Base-by-base conservation (phyloP, 1,140 invertebrate species). In the Magallana ariakensis region DNA sequence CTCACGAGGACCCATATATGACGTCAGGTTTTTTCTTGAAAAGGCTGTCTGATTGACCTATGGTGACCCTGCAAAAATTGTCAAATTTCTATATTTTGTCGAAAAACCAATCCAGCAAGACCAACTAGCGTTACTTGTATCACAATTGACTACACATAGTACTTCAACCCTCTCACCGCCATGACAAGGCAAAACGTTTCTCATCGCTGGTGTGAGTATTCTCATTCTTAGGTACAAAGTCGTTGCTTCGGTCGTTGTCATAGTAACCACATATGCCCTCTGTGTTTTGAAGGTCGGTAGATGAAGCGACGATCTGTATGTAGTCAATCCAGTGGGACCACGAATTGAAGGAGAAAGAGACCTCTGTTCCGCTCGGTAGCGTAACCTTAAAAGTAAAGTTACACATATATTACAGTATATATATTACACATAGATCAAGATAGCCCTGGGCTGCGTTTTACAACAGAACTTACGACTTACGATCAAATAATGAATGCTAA, bases 1-100 rank as follows among this genome's bases (percentile, higher is more conserved):
- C 66, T 75, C 26, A 75, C 66, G 66, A 75, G 13, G 66, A 26
- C 8, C 66, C 66, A 75, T 75, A 75, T 15, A 75, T 75, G 66
- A 75, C 66, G 22, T 75, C 66, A 75, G 66, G 66, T 5, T 75
- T 75, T 75, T 75, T 75, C 66, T 75, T 75, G 9, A 75, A 75
- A 22, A 75, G 66, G 22, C 66, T 75, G 13, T 75, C 66, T 26
- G 66, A 26, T 26, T 5, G 2, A 26, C 66, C 66, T 11, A 75
- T 75, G 19, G 10, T 13, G 15, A 75, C 22, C 22, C 66, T 75
- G 33, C 33, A 46, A 13, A 19, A 70, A 70, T 33, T 13, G 11
- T 33, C 33, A 33, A 33, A 33, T 33, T 33, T 33, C n/a, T 33
- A 33, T 1, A 33, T 5, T 33, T 33, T 33, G 33, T 33, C 33